Percentiles rank a stretch among this genome's conserved stretches.
Conservation (phyloP, 1,140 invertebrate genomes). For the Macrotrachela quadricornifera region DNA sequence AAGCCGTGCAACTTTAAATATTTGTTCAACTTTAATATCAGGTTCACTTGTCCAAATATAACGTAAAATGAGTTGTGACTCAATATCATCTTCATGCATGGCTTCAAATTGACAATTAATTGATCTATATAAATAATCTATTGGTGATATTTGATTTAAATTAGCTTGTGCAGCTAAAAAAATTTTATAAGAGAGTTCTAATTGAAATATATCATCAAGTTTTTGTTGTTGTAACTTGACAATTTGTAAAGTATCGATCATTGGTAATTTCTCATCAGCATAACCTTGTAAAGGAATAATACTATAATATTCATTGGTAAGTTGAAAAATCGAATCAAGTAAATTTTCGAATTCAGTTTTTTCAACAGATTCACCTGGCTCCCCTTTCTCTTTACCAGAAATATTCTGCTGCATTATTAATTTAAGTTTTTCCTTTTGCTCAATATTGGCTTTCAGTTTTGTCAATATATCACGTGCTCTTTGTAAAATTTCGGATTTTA, state of each 20-base stretch:
- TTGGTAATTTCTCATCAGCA: slow-evolving; percentile 24
- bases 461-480: slow-evolving; percentile 5
- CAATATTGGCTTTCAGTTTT: slow-evolving; percentile 12
- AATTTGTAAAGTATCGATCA: slow-evolving; percentile 19
- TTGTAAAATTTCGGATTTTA: neutral
- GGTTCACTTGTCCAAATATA: too few relatives aligned
- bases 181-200: slow-evolving; percentile 26
- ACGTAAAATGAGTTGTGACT: slow-evolving; percentile 8
- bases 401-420: slow-evolving; percentile 7
- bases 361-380: slow-evolving; percentile 20
- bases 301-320: slow-evolving; percentile 30
- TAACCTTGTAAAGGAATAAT: slow-evolving; percentile 29
- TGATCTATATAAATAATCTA: slow-evolving; percentile 31
- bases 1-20: slow-evolving; percentile 19
- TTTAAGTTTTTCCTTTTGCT: slow-evolving; percentile 9
- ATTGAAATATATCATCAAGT: slow-evolving; percentile 25
- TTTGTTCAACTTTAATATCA: slow-evolving; percentile 17
- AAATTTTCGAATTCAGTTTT: slow-evolving; percentile 14
- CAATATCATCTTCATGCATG: slow-evolving; percentile 17
- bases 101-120: slow-evolving; percentile 23
- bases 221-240: slow-evolving; percentile 19
- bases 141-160: slow-evolving; percentile 13
- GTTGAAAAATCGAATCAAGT: too few relatives aligned
- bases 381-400: too few relatives aligned
- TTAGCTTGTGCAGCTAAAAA: slow-evolving; percentile 25